Evolutionary conservation across 1,140 invertebrate genomes (phyloP), one percentile per base, ranked within the genome.

Genomic region (Idris sp.): DNA sequence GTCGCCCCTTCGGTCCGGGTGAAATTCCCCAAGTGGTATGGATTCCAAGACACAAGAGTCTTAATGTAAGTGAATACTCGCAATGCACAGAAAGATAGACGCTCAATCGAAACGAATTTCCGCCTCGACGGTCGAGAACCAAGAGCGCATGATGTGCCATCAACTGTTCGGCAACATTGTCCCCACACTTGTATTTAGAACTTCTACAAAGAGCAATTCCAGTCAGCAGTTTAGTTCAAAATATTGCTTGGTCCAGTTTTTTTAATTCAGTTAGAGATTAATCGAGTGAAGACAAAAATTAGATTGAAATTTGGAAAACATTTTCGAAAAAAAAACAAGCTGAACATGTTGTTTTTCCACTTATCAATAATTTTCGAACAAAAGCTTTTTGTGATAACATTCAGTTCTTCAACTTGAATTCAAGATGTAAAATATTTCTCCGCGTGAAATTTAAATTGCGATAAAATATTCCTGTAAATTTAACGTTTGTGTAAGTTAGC

Each of bases 61-160:
- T 38, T 59, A 65, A 65, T 61, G 67, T 71, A 61, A 61, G 67
- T 71, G 67, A 71, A 61, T 54, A 22, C 49, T 53, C n/a, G 51
- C 51, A n/a, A n/a, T n/a, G 22, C 31, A 22, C 59, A 46, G 71
- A 72, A 53, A 73, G 51, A 74, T 74, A 65, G 69, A 44, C 51
- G 59, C 36, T 64, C 69, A 46, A 65, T 59, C 59, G 69, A 73
- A 58, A 73, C 51, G 69, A 59, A 73, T 59, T 73, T 73, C 59
- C 69, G 69, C 69, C 22, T 46, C 43, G 51, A 35, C 44, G 43
- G 31, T 9, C 53, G 31, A 58, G 59, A 64, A 72, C 49, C 49
- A 56, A 62, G 35, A 56, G 26, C 43, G 62, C n/a, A n/a, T 51
- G 59, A 72, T 72, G 58, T 33, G 33, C 43, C 59, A 40, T 73